phyloP scores from a whole-genome alignment of 2,797 vertebrate species.

The Malurus leucopterus region DNA sequence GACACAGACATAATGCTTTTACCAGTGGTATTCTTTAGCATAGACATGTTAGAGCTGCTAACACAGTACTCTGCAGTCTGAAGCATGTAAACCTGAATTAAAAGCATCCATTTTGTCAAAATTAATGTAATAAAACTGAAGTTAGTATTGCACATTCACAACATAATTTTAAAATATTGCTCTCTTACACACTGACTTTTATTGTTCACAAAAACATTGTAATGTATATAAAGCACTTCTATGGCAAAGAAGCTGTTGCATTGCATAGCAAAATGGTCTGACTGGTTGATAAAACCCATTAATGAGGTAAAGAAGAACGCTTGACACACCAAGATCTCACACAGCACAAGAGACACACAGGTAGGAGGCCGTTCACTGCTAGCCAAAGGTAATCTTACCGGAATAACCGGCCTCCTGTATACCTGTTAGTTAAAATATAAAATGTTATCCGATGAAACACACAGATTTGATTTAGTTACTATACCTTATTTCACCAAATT shows the following conservation, averaged over 20 bases:
- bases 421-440: constrained; percentile 87
- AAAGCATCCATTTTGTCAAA: constrained; percentile 52
- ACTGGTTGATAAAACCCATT: constrained; percentile 59
- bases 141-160: constrained; percentile 53
- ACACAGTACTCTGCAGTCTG: constrained; percentile 24
- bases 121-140: constrained; percentile 52
- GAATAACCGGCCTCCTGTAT: constrained; percentile 83
- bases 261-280: constrained; percentile 60
- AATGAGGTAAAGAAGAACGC: constrained; percentile 57
- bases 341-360: constrained; percentile 72
- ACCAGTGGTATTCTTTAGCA: constrained; percentile 9
- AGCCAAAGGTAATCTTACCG: constrained; percentile 82
- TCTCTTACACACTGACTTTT: constrained; percentile 45
- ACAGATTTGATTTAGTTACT: not conserved
- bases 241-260: constrained; percentile 68
- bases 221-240: constrained; percentile 66
- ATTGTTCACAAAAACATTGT: constrained; percentile 50
- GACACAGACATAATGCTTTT: not conserved
- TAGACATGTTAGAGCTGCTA: constrained; percentile 15
- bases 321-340: constrained; percentile 62
- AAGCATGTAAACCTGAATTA: constrained; percentile 12
- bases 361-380: constrained; percentile 63
- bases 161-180: constrained; percentile 49
- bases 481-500: not conserved
- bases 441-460: constrained; percentile 66